Evolutionary conservation across 1,140 invertebrate species (phyloP), one percentile per base, ranked within the genome.

Genomic region (Nymphalis io): DNA sequence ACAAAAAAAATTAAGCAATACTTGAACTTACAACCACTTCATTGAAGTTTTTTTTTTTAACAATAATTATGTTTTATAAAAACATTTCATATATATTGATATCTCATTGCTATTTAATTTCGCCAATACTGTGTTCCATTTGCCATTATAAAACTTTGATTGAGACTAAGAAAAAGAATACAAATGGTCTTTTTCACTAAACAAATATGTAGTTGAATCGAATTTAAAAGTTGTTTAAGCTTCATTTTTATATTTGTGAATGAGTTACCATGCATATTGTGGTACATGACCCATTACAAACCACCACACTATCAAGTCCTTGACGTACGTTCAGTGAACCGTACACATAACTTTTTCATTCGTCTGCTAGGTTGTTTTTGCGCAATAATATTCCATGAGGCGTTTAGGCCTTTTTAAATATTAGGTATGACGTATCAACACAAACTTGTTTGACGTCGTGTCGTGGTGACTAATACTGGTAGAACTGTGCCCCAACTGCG

Each of bases 381-480:
- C 15, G 27, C 23, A 16, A 53, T 27, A 38, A 53, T 38, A 40
- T 39, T 39, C 27, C 10, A 23, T 3, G 18, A 13, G 46, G 44
- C 27, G 48, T 3, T 63, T 63, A 63, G 48, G 48, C 8, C 27
- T 27, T 63, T 75, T 73, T 80, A 72, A 76, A 70, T 72, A 69
- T 75, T 78, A 79, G 78, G 75, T 74, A 80, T 83, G 79, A 81
- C 79, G 81, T 79, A 81, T 79, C 76, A 72, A 70, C 73, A 68
- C 70, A 83, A 83, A 83, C 81, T 73, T 76, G 81, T 83, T 81
- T 76, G 71, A 64, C 65, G 74, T 77, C 70, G 71, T 78, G 75
- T 74, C 73, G 73, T 61, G 63, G 63, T 74, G 76, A 78, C 70
- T 80, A 80, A 80, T 67, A 64, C 74, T 23, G 51, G 75, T 62